A percentile compares a stretch with the other conserved stretches of the same genome.
Evolutionary conservation across 2,113 vertebrate genomes (phyloP).

Genomic region (Heterocephalus glaber): DNA sequence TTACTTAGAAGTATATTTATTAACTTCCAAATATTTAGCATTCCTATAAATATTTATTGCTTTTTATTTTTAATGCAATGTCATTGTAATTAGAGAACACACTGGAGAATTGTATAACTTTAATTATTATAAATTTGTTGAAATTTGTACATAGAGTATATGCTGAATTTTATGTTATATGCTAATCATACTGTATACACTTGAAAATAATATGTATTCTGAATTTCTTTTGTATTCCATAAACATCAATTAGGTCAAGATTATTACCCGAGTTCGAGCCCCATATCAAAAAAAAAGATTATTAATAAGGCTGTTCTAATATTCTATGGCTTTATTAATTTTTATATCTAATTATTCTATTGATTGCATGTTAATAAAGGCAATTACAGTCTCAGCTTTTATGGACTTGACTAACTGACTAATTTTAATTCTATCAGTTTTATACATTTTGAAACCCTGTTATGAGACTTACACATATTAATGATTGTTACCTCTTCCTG

Average conservation of each 20-base stretch:
- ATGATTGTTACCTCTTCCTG: not conserved
- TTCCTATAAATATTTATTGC: not conserved
- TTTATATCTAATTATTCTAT: not conserved
- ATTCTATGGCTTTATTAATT: not conserved
- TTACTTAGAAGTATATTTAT: not conserved
- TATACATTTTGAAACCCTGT: not conserved
- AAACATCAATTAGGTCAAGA: not conserved
- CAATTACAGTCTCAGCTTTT: not conserved
- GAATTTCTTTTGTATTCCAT: not conserved
- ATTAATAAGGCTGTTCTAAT: not conserved
- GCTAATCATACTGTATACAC: not conserved
- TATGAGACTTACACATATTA: not conserved
- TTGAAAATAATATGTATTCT: not conserved
- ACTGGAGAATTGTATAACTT: not conserved
- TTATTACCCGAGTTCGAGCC: too few species aligned
- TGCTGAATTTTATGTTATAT: not conserved
- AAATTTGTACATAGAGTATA: not conserved
- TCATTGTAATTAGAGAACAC: not conserved
- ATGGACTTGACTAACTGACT: not conserved
- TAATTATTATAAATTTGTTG: not conserved
- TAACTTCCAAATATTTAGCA: not conserved
- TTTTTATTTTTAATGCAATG: conserved; percentile 21
- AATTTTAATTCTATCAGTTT: not conserved
- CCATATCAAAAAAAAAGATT: too few species aligned
- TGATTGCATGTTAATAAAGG: not conserved